Conservation (phyloP, 2,797 vertebrate species). For the Craterocephalus amniculus region DNA sequence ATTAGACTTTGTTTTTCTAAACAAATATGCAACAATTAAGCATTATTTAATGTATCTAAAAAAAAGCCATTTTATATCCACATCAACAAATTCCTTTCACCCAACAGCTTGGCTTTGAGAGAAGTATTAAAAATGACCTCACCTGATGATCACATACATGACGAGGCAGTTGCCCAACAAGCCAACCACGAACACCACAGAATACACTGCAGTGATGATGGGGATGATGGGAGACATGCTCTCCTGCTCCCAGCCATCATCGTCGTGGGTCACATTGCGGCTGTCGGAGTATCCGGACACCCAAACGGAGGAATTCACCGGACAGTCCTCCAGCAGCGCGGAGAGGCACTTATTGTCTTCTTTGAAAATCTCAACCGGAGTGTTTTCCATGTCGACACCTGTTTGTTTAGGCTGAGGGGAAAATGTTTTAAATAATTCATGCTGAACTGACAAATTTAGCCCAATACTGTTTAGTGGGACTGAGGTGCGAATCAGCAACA, state of each 20-base stretch:
- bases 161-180: conserved; percentile 96
- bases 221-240: conserved; percentile 91
- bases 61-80: neutral
- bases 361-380: conserved; percentile 88
- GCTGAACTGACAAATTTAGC: neutral
- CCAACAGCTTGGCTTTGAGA: neutral
- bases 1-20: neutral
- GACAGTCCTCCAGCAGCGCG: conserved; percentile 74
- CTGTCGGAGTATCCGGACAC: conserved; percentile 70
- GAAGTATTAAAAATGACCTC: conserved; percentile 54
- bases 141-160: conserved; percentile 99
- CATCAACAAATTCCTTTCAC: neutral
- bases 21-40: neutral
- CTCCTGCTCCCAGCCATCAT: conserved; percentile 80
- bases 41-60: neutral
- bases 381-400: conserved; percentile 84
- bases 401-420: conserved; percentile 9
- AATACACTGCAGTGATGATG: conserved; percentile 95
- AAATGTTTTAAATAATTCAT: too few species aligned
- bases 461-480: neutral
- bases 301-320: conserved; percentile 71
- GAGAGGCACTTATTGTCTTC: conserved; percentile 84
- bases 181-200: conserved; percentile 95
- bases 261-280: conserved; percentile 71
- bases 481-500: conserved; percentile 5